These are phyloP conservation scores for Leucophora obtusa DNA, from an alignment of 2,888 invertebrate genomes.

Conservation along the genomic window DNA sequence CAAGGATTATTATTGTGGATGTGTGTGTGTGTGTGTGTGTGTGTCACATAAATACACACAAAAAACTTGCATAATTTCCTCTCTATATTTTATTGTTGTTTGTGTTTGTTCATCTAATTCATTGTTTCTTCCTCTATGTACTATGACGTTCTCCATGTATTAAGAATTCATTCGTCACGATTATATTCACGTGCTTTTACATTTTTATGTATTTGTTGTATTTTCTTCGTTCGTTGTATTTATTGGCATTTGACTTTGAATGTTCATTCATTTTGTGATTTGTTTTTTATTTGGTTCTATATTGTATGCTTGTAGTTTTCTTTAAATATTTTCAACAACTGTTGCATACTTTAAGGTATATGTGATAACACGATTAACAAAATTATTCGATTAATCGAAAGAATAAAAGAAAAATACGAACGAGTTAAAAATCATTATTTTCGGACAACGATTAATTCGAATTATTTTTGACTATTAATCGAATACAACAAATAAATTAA, in stretches of 20 bases:
- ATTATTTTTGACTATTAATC: too few species aligned
- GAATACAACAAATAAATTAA: too few species aligned
- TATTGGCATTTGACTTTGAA: slow-evolving; percentile 41
- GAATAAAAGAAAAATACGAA: too few species aligned
- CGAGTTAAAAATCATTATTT: too few species aligned
- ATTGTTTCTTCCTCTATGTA: background rate
- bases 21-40: background rate
- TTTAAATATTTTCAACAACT: slow-evolving; percentile 46
- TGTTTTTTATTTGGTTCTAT: background rate
- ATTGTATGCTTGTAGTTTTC: slow-evolving; percentile 6
- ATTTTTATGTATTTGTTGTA: slow-evolving; percentile 43
- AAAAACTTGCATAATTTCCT: background rate
- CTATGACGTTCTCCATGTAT: slow-evolving; percentile 13
- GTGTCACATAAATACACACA: too few species aligned
- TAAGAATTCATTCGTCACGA: slow-evolving; percentile 36
- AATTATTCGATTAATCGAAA: too few species aligned
- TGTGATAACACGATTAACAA: background rate
- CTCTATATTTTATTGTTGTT: too few species aligned
- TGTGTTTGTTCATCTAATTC: background rate
- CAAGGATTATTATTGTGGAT: slow-evolving; percentile 33
- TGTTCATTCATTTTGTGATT: slow-evolving; percentile 35
- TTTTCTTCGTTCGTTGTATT: slow-evolving; percentile 25
- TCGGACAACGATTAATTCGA: too few species aligned
- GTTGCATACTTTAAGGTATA: slow-evolving; percentile 43
- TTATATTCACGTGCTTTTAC: slow-evolving; percentile 44